phyloP scores from a whole-genome alignment of 2,797 vertebrate genomes.

The Glyptemys insculpta region DNA sequence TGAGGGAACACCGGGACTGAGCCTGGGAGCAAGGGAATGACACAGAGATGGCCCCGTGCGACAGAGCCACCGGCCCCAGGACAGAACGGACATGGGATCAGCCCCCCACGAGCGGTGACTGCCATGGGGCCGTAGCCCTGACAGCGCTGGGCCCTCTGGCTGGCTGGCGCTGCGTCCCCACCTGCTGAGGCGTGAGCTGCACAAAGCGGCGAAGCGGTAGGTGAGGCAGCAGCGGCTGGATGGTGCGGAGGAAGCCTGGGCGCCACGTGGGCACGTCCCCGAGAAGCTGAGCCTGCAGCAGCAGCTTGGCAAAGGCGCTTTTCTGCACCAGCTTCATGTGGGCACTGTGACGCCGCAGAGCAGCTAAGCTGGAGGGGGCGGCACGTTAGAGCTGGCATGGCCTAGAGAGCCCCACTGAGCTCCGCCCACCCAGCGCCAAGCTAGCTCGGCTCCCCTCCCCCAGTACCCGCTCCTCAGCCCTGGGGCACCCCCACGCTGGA shows the following conservation, averaged over 20 bases:
- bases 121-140: no score
- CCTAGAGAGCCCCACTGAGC: neutral
- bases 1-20: neutral
- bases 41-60: rapidly evolving
- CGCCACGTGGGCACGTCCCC: constrained; percentile 90
- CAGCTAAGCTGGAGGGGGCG: constrained; percentile 82
- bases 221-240: constrained; percentile 88
- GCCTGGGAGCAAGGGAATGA: neutral
- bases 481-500: neutral
- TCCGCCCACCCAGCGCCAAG: rapidly evolving
- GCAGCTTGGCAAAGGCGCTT: constrained; percentile 88
- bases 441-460: neutral
- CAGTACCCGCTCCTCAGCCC: rapidly evolving
- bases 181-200: constrained; percentile 90
- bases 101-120: neutral
- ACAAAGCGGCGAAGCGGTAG: constrained; percentile 90
- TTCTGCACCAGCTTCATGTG: constrained; percentile 90
- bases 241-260: constrained; percentile 87
- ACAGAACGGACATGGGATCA: neutral
- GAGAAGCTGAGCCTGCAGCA: constrained; percentile 87
- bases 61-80: neutral
- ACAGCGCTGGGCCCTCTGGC: no score
- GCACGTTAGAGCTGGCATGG: neutral
- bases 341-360: constrained; percentile 89
- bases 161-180: constrained; percentile 50